A percentile compares a stretch with the other conserved stretches of the same genome.
phyloP scores from a whole-genome alignment of 2,797 vertebrate species.

The Takifugu rubripes region DNA sequence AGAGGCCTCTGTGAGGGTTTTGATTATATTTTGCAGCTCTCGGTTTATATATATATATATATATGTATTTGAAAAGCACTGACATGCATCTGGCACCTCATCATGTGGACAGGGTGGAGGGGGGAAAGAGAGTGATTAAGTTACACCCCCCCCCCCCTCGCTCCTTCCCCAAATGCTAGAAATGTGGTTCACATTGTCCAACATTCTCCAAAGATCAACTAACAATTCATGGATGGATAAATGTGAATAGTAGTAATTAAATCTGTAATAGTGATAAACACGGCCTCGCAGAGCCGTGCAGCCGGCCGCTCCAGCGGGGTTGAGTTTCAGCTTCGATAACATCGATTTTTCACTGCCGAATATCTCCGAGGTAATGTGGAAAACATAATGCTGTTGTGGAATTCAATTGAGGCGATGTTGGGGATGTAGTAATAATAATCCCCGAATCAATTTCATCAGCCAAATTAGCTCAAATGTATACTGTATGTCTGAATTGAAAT shows the following conservation, averaged over 20 bases:
- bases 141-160: slow-evolving; percentile 66
- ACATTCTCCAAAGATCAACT: slow-evolving; percentile 73
- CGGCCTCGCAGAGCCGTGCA: slow-evolving; percentile 59
- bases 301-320: slow-evolving; percentile 60
- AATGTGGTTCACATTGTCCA: slow-evolving; percentile 74
- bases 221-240: slow-evolving; percentile 75
- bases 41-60: slow-evolving; percentile 40
- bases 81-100: slow-evolving; percentile 75
- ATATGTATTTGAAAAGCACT: slow-evolving; percentile 62
- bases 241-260: slow-evolving; percentile 74
- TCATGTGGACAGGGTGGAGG: slow-evolving; percentile 56
- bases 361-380: slow-evolving; percentile 53
- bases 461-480: slow-evolving; percentile 31
- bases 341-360: slow-evolving; percentile 44
- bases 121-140: slow-evolving; percentile 65
- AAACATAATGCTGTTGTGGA: slow-evolving; percentile 53
- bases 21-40: slow-evolving; percentile 1
- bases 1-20: slow-evolving; percentile 21
- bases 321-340: slow-evolving; percentile 58
- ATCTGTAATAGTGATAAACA: slow-evolving; percentile 72
- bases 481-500: slow-evolving; percentile 25
- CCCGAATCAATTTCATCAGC: slow-evolving; percentile 35
- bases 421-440: slow-evolving; percentile 33
- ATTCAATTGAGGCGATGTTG: slow-evolving; percentile 49
- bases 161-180: slow-evolving; percentile 67